phyloP scores from a whole-genome alignment of 2,113 vertebrate species.

The Phyllostomus hastatus region DNA sequence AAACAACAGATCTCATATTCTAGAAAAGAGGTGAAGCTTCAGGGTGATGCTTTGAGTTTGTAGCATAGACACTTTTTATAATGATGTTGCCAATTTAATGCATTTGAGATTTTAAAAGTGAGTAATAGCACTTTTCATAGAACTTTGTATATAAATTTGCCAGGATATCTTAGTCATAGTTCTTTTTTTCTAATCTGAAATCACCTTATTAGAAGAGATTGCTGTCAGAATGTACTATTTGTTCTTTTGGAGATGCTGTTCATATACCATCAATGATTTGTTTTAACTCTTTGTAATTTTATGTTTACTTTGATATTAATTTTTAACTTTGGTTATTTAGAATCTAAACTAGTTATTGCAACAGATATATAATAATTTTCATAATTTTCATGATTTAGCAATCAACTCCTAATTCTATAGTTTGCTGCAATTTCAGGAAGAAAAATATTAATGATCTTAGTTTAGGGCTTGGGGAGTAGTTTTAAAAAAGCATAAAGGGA shows the following conservation, averaged over 20 bases:
- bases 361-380: background rate
- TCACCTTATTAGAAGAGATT: background rate
- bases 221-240: background rate
- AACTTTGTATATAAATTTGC: slow-evolving; percentile 6
- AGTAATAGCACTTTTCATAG: background rate
- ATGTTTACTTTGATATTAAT: background rate
- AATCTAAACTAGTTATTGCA: background rate
- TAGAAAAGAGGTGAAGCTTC: background rate
- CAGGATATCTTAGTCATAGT: background rate
- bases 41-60: background rate
- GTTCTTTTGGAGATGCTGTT: background rate
- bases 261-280: background rate
- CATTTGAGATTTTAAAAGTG: slow-evolving; percentile 13
- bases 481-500: background rate
- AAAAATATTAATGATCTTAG: background rate
- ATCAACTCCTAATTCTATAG: background rate
- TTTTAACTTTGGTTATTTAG: background rate
- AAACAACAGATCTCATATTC: background rate
- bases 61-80: background rate
- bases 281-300: background rate
- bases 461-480: background rate
- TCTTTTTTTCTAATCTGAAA: background rate
- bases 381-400: background rate
- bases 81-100: background rate
- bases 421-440: background rate